Conservation (phyloP, 2,113 vertebrate species). For the Motacilla alba region DNA sequence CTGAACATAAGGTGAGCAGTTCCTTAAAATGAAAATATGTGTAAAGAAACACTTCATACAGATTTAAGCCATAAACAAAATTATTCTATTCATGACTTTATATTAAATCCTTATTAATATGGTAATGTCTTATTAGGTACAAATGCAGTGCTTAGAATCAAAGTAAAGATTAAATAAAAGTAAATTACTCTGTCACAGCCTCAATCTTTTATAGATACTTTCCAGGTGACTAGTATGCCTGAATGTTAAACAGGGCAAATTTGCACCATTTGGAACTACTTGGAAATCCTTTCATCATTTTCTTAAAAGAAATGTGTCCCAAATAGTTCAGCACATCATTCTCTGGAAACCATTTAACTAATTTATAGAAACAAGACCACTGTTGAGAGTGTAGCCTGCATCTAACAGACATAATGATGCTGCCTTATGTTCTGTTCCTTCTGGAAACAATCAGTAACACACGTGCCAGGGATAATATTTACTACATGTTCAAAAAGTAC, state of each 20-base stretch:
- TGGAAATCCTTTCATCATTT: slow-evolving; percentile 63
- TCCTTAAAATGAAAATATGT: background rate
- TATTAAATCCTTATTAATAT: background rate
- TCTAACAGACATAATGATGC: slow-evolving; percentile 37
- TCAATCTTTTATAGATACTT: slow-evolving; percentile 24
- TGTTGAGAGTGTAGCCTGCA: slow-evolving; percentile 36
- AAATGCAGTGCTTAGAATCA: background rate
- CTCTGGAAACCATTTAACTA: slow-evolving; percentile 68
- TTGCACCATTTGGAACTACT: slow-evolving; percentile 65
- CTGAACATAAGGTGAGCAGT: background rate
- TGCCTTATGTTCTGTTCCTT: slow-evolving; percentile 52
- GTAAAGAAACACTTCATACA: background rate
- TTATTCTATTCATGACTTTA: background rate
- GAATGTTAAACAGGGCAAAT: slow-evolving; percentile 32
- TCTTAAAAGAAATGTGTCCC: slow-evolving; percentile 40
- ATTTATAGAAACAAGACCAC: slow-evolving; percentile 63
- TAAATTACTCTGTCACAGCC: background rate
- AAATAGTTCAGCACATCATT: slow-evolving; percentile 48
- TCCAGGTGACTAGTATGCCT: slow-evolving; percentile 50
- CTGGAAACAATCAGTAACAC: slow-evolving; percentile 70
- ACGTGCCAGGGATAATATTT: slow-evolving; percentile 55
- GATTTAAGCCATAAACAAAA: background rate
- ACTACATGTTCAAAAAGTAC: slow-evolving; percentile 31
- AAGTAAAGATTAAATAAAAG: slow-evolving; percentile 23
- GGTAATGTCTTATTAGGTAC: background rate